Base-by-base conservation (phyloP, 1,140 invertebrate species). In the Saccostrea cuccullata region DNA sequence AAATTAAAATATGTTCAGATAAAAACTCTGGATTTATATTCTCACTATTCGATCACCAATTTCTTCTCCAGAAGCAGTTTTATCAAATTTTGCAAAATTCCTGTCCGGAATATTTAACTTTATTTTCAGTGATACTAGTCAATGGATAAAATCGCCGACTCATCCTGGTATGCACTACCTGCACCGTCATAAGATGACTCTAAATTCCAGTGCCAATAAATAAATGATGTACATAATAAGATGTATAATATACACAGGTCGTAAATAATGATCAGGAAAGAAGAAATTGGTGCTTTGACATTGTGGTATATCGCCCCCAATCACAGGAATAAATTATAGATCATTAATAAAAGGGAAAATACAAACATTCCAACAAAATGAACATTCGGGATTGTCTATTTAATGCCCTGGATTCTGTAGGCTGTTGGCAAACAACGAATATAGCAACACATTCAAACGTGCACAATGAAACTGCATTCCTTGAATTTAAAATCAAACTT, bases 261-360 rank as follows among this genome's bases (percentile, higher is more conserved):
- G 70, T 77, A 77, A 77, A 77, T 77, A 26, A 77, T 30, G 70
- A 30, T 77, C 30, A 36, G 30, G 26, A 77, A 77, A 77, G 15
- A 11, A 30, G 26, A 11, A 77, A 77, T 36, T 13, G 13, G 23
- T 77, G 11, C 13, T 36, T 5, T 77, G 70, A 77, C 70, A 77
- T 12, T 23, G 13, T 15, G 26, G 23, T 17, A 9, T 36, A 36
- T 30, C 70, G 23, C 36, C 26, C 11, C 23, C 70, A 77, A 73
- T 77, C 23, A 77, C 70, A 13, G 70, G 70, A 77, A 77, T 77
- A 67, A 67, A 67, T 77, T 36, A 77, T 64, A 77, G 70, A 26
- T 30, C 70, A 77, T 77, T 77, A 77, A 77, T 77, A 30, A 36
- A 15, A 77, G 5, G 9, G 30, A 40, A 15, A 77, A 77, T 26